Evolutionary conservation across 2,888 invertebrate genomes (phyloP).

Genomic region (Psylliodes chrysocephalus): DNA sequence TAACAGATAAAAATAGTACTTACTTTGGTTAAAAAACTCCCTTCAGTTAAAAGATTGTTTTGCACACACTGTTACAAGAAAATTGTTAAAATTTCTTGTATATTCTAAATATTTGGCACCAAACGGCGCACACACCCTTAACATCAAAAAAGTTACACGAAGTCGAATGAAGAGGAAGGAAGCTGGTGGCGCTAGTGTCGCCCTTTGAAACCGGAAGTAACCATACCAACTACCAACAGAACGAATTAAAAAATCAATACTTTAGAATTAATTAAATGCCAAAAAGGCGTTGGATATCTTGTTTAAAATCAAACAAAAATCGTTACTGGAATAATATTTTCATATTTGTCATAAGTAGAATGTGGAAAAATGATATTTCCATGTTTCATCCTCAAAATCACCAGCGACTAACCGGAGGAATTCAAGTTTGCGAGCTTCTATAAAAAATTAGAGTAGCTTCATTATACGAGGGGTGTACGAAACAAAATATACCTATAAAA

Average conservation of each 20-base stretch:
- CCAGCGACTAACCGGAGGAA: no score
- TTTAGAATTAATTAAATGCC: not conserved
- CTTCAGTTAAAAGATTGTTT: conserved; percentile 28
- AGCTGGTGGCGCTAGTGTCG: conserved; percentile 29
- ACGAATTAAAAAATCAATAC: conserved; percentile 18
- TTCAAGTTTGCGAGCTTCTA: no score
- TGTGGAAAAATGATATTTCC: no score
- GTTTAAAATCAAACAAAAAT: no score
- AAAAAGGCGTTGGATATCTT: no score
- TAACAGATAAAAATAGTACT: conserved; percentile 9
- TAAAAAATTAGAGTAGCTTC: no score
- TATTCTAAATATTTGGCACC: not conserved
- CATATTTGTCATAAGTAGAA: no score
- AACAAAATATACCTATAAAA: no score
- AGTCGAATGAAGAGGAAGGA: conserved; percentile 29
- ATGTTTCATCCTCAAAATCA: no score
- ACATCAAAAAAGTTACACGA: not conserved
- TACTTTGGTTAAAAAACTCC: conserved; percentile 43
- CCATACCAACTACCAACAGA: conserved; percentile 24
- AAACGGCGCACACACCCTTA: not conserved
- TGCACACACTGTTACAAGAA: conserved; percentile 30
- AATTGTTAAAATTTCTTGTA: conserved; percentile 7
- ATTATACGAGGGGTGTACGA: no score
- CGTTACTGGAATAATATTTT: no score
- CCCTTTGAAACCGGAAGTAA: conserved; percentile 9